Evolutionary conservation across 2,113 vertebrate genomes (phyloP), one percentile per base, ranked within the genome.

Genomic region (Nothocercus nigrocapillus): DNA sequence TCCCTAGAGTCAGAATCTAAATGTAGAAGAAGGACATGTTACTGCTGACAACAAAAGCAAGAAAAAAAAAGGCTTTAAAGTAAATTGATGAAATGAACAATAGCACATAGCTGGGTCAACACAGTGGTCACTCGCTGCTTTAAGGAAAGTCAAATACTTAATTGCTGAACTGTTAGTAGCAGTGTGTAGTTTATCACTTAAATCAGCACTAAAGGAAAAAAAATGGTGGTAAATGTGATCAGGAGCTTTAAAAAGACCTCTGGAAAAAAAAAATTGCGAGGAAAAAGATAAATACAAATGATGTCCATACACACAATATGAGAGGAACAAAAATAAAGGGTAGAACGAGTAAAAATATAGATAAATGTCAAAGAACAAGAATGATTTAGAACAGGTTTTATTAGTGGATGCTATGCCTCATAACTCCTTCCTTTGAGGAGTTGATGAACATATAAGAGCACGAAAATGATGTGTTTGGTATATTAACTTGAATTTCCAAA

Each of bases 21-120:
- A 77, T 64, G 56, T 24, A 79, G 56, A 95, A 85, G 28, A 70
- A 88, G 89, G 34, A 83, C 17, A 90, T 4, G 49, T 38, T 42
- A 76, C 56, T 62, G 62, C 85, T 20, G 47, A 85, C 14, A 95
- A 32, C 9, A 75, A 5, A 32, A 74, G 25, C 38, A 82, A 82
- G 13, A 76, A 88, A 89, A 54, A 53, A 53, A 86, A 74, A 91
- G 32, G 3, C 7, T 84, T 88, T 86, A 81, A 88, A 96, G 74
- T 54, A 93, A 90, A 93, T 45, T 89, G 77, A 72, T 82, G 68
- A 88, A 89, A 89, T 44, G 17, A 88, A 75, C 14, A 78, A 59
- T 78, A 88, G 5, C 8, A 22, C 70, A 38, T 86, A 40, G 6
- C 11, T 78, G 53, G 51, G 36, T 81, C 73, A 88, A 91, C 12